phyloP scores from a whole-genome alignment of 1,140 invertebrate species.

The Leptestheria dahalacensis region DNA sequence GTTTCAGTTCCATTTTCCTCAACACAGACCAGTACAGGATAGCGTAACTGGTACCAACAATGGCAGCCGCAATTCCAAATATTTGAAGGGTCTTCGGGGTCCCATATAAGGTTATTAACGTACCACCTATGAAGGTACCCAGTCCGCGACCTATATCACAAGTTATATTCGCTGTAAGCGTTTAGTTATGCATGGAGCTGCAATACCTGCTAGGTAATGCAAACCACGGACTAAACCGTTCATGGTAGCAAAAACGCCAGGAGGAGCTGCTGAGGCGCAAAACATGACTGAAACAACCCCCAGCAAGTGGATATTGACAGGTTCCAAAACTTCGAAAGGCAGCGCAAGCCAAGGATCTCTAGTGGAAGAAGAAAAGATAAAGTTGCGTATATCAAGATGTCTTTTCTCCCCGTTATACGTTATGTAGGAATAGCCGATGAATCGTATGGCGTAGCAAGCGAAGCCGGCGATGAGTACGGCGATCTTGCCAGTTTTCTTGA shows the following conservation, averaged over 20 bases:
- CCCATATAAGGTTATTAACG: slow-evolving; percentile 51
- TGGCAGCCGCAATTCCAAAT: slow-evolving; percentile 51
- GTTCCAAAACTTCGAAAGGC: slow-evolving; percentile 69
- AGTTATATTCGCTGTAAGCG: neutral
- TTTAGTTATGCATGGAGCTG: neutral
- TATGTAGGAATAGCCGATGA: slow-evolving; percentile 68
- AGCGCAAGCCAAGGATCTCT: slow-evolving; percentile 73
- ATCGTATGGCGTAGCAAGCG: slow-evolving; percentile 56
- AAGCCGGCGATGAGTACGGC: slow-evolving; percentile 66
- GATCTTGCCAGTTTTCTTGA: slow-evolving; percentile 60
- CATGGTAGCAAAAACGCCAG: slow-evolving; percentile 59
- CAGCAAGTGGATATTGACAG: slow-evolving; percentile 69
- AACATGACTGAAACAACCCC: slow-evolving; percentile 74
- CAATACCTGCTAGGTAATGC: slow-evolving; percentile 62
- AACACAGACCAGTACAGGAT: neutral
- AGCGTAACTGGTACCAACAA: slow-evolving; percentile 45
- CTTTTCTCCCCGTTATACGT: too few species aligned
- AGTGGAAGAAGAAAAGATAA: slow-evolving; percentile 1
- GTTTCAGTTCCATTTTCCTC: neutral
- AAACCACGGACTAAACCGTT: slow-evolving; percentile 67
- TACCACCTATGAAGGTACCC: slow-evolving; percentile 59
- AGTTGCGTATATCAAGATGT: too few species aligned
- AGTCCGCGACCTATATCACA: slow-evolving; percentile 43
- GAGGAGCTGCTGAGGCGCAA: slow-evolving; percentile 59
- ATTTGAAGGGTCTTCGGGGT: slow-evolving; percentile 54